Conservation (phyloP, 2,888 invertebrate genomes). For the Heteropelma amictum region DNA sequence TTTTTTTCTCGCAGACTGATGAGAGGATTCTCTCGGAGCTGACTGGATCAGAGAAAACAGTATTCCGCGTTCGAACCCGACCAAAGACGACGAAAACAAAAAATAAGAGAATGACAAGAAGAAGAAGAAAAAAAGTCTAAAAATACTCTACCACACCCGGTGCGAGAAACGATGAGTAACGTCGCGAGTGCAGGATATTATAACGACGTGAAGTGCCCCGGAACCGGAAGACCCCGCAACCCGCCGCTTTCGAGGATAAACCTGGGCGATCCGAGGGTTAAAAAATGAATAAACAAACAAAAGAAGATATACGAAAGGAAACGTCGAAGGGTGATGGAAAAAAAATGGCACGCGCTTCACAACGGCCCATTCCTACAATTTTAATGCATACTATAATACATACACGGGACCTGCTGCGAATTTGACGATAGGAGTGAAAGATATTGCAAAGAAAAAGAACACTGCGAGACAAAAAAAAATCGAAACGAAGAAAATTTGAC, state of each 20-base stretch:
- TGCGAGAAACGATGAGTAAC: constrained; percentile 18
- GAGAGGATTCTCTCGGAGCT: constrained; percentile 49
- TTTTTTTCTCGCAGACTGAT: constrained; percentile 59
- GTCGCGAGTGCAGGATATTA: too few relatives aligned
- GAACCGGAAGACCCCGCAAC: constrained; percentile 4
- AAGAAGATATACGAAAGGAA: not conserved
- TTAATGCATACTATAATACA: not conserved
- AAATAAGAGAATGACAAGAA: not conserved
- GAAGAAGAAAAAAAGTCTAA: not conserved
- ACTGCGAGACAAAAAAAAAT: not conserved
- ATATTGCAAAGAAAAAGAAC: not conserved
- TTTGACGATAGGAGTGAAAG: constrained; percentile 16
- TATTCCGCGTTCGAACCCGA: constrained; percentile 73
- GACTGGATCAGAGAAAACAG: constrained; percentile 67
- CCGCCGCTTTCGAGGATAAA: not conserved
- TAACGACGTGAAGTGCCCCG: too few relatives aligned
- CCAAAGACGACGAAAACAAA: constrained; percentile 66
- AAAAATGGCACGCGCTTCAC: constrained; percentile 22
- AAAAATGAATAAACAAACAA: not conserved
- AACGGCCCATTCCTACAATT: constrained; percentile 37
- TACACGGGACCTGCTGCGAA: constrained; percentile 35
- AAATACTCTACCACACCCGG: constrained; percentile 56
- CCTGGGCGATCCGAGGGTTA: not conserved
- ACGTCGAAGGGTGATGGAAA: not conserved
- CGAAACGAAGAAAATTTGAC: not conserved